Conservation (phyloP, 2,113 vertebrate species). For the Coturnix japonica region DNA sequence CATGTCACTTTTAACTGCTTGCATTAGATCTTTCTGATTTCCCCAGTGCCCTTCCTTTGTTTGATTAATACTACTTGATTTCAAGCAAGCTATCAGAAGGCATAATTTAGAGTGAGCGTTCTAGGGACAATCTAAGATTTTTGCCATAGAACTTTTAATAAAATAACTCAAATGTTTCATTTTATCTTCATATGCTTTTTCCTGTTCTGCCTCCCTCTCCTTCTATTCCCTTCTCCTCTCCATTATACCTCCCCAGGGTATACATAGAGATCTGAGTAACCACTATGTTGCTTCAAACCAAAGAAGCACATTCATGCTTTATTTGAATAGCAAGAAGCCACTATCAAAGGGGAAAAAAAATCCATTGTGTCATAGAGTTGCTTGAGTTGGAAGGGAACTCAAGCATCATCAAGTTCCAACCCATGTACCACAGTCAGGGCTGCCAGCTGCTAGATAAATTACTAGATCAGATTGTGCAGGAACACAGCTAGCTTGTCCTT, state of each 20-base stretch:
- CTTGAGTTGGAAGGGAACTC: no score
- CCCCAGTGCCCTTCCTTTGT: slow-evolving; percentile 85
- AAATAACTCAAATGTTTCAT: neutral
- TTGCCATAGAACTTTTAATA: neutral
- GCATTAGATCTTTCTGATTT: slow-evolving; percentile 96
- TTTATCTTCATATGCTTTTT: neutral
- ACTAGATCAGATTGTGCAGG: no score
- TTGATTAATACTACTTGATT: slow-evolving; percentile 83
- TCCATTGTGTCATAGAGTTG: neutral
- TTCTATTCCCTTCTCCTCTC: neutral
- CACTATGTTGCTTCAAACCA: slow-evolving; percentile 3
- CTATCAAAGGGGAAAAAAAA: neutral
- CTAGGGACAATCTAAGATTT: slow-evolving; percentile 33
- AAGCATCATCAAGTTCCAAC: no score
- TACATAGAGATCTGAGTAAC: neutral
- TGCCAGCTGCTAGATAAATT: no score
- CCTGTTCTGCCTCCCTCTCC: neutral
- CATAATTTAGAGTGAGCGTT: slow-evolving; percentile 72
- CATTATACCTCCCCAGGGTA: neutral
- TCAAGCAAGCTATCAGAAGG: slow-evolving; percentile 73
- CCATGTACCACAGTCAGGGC: no score
- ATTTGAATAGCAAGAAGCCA: slow-evolving; percentile 18
- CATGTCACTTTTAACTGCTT: slow-evolving; percentile 97
- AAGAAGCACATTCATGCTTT: neutral
- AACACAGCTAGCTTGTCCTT: no score